phyloP scores from a whole-genome alignment of 1,140 invertebrate species.

The Chrysomallon squamiferum region DNA sequence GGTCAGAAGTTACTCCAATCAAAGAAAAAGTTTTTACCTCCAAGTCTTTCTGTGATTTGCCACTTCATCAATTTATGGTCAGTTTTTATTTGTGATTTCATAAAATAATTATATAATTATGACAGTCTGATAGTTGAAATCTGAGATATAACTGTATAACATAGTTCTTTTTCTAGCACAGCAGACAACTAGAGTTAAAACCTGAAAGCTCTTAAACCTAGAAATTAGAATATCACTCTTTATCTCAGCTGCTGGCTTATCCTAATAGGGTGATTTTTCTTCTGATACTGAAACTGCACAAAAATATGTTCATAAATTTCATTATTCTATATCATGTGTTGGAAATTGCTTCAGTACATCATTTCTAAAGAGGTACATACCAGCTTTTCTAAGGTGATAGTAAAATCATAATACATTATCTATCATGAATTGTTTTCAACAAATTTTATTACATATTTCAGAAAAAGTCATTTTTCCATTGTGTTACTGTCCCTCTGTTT shows the following conservation, averaged over 20 bases:
- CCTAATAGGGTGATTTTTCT: neutral
- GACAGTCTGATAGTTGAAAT: slow-evolving; percentile 21
- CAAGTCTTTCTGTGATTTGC: slow-evolving; percentile 35
- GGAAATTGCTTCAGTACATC: no score
- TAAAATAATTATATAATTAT: neutral
- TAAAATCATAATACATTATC: no score
- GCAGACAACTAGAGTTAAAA: slow-evolving; percentile 19
- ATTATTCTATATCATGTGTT: no score
- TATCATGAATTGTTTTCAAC: no score
- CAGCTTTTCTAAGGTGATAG: no score
- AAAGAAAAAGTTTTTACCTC: slow-evolving; percentile 44
- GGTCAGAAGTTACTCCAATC: slow-evolving; percentile 23
- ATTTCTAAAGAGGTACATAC: no score
- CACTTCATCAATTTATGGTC: slow-evolving; percentile 42
- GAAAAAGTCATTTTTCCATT: no score
- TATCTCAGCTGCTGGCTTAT: neutral
- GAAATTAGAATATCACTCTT: slow-evolving; percentile 3
- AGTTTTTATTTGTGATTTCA: neutral
- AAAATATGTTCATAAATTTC: no score
- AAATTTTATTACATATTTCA: no score
- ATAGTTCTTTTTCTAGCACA: neutral
- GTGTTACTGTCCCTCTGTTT: no score
- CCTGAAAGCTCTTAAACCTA: neutral
- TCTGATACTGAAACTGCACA: no score
- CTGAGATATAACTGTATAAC: neutral